phyloP scores from a whole-genome alignment of 1,140 invertebrate species.

The Asbolus verrucosus region DNA sequence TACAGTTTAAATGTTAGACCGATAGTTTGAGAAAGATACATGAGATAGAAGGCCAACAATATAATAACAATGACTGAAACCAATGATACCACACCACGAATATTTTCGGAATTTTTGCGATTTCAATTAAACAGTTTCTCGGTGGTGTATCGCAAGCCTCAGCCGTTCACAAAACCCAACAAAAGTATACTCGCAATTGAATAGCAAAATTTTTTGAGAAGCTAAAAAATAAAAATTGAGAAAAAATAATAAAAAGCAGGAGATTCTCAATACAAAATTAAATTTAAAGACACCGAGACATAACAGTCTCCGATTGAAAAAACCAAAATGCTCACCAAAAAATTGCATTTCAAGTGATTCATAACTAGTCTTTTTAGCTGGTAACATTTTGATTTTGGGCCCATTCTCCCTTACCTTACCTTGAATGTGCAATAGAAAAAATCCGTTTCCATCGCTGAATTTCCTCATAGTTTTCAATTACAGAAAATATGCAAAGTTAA shows the following conservation, averaged over 20 bases:
- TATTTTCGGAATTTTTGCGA: slow-evolving; percentile 2
- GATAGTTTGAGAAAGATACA: slow-evolving; percentile 56
- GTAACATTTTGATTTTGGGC: slow-evolving; percentile 59
- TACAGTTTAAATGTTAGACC: slow-evolving; percentile 60
- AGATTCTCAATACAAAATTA: slow-evolving; percentile 43
- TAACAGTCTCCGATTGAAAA: slow-evolving; percentile 59
- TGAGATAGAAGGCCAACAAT: slow-evolving; percentile 66
- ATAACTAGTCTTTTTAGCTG: slow-evolving; percentile 2
- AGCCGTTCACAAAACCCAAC: slow-evolving; percentile 53
- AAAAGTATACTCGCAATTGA: slow-evolving; percentile 58
- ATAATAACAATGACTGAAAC: slow-evolving; percentile 54
- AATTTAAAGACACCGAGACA: slow-evolving; percentile 59
- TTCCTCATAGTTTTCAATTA: too few relatives aligned
- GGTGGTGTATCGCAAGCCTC: slow-evolving; percentile 50
- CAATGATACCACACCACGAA: slow-evolving; percentile 53
- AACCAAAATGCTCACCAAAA: slow-evolving; percentile 57
- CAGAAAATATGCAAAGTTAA: too few relatives aligned
- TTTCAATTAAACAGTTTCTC: slow-evolving; percentile 3
- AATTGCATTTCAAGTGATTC: not conserved
- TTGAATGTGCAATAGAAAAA: slow-evolving; percentile 38
- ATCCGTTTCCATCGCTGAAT: not conserved
- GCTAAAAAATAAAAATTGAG: slow-evolving; percentile 51
- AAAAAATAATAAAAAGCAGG: slow-evolving; percentile 54
- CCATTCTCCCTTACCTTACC: slow-evolving; percentile 63
- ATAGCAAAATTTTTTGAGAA: slow-evolving; percentile 59